These are phyloP conservation scores for Dendrocincla tyrannina DNA, from an alignment of 2,797 vertebrate species.

Conservation along the genomic window DNA sequence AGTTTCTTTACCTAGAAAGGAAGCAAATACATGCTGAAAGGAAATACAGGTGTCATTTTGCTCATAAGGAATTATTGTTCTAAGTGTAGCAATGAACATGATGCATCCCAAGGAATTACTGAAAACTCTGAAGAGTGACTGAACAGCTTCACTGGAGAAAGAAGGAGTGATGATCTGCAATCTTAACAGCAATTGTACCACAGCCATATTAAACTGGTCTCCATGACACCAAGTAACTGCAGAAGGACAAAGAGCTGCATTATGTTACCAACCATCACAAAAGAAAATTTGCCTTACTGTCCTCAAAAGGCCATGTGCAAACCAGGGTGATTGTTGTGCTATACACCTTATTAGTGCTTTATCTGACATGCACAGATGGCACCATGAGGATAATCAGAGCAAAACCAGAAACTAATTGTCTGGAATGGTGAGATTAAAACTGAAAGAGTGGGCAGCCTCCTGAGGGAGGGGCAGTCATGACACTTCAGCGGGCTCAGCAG, in stretches of 20 bases:
- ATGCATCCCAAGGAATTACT: neutral
- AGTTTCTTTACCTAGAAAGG: neutral
- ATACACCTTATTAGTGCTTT: neutral
- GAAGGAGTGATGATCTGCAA: neutral
- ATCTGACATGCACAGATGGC: neutral
- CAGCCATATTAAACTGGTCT: neutral
- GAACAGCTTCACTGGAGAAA: neutral
- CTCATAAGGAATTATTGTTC: neutral
- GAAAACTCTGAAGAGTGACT: neutral
- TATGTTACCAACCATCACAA: neutral
- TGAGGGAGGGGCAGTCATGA: neutral
- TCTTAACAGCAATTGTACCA: neutral
- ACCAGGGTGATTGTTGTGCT: neutral
- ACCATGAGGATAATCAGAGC: neutral
- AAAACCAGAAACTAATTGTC: neutral
- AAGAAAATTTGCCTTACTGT: neutral
- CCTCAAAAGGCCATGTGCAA: neutral
- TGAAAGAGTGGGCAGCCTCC: neutral
- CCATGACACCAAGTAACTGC: neutral
- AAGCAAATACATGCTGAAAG: neutral
- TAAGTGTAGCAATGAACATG: neutral
- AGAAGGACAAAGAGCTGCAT: neutral
- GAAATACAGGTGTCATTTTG: neutral
- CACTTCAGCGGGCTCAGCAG: neutral
- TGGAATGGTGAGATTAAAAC: neutral